Evolutionary conservation across 1,140 invertebrate species (phyloP), one percentile per base, ranked within the genome.

Genomic region (Leptoteleia sp.): DNA sequence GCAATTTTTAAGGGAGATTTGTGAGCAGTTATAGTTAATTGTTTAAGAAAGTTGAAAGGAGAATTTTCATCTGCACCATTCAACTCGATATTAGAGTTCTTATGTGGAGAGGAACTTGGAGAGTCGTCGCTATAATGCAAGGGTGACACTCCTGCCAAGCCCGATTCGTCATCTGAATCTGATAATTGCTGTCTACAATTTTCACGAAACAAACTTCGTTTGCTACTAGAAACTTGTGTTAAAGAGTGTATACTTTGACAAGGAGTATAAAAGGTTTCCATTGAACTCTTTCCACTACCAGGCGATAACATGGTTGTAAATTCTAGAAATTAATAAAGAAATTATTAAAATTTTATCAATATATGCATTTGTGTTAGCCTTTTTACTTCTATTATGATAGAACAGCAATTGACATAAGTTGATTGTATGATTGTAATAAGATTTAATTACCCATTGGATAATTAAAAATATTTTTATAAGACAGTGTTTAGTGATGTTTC

Each of bases 101-200:
- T n/a, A n/a, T n/a, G n/a, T n/a, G n/a, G n/a, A n/a, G n/a, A n/a
- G n/a, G n/a, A n/a, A n/a, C 59, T 54, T 16, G 11, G 71, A 33
- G 40, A 83, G 6, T 43, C 57, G 33, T 87, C 85, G 0, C 82
- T 85, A 1, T 79, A 11, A 7, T 70, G 67, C 4, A 88, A 27
- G 3, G 88, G 85, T 2, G 86, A 88, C 84, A 89, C 85, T 1
- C 83, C 85, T 0, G 84, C 81, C 7, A 88, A 65, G 31, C 87
- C 87, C 0, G 87, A 88, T 0, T 89, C 88, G 0, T 84, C 80
- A 17, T 79, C 87, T 0, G 86, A 85, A 4, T 64, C 31, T 6
- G 38, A n/a, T 11, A 17, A 2, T 4, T 38, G 0, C 0, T 11
- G n/a, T n/a, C n/a, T 17, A 43, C 0, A 0, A 25, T 71, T 33